These are phyloP conservation scores for Salvelinus fontinalis DNA, from an alignment of 2,113 vertebrate genomes.

Conservation along the genomic window DNA sequence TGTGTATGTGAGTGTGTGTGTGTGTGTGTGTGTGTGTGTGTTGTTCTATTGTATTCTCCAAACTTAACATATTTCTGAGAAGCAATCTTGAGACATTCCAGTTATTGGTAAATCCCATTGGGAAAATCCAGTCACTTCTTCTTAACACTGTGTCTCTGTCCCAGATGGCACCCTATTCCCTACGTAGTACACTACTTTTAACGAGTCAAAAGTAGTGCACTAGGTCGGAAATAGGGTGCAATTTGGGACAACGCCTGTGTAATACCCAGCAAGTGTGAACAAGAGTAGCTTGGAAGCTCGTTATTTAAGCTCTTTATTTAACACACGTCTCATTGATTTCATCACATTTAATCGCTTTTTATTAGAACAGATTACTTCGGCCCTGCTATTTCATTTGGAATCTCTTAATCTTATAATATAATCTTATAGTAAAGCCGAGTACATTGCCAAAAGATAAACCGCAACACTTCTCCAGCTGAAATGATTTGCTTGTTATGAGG, in stretches of 20 bases:
- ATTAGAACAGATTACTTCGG: not conserved
- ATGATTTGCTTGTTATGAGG: not conserved
- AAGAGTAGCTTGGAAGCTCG: constrained; percentile 3
- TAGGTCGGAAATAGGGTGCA: not conserved
- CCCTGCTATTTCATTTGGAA: not conserved
- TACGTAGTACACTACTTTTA: not conserved
- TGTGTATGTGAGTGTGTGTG: constrained; percentile 1
- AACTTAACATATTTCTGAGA: constrained; percentile 21
- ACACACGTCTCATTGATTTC: constrained; percentile 29
- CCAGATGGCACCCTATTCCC: too few species aligned
- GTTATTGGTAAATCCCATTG: constrained; percentile 14
- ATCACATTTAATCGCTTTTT: constrained; percentile 12
- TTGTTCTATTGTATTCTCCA: constrained; percentile 24
- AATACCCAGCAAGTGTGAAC: constrained; percentile 30
- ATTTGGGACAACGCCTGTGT: not conserved
- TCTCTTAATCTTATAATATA: not conserved
- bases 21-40: too few species aligned
- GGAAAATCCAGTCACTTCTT: too few species aligned
- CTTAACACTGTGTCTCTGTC: too few species aligned
- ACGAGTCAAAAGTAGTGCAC: not conserved
- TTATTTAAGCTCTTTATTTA: constrained; percentile 18
- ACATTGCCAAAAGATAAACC: not conserved
- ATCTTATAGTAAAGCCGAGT: not conserved
- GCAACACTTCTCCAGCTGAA: not conserved
- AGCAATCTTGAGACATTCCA: constrained; percentile 17